phyloP scores from a whole-genome alignment of 2,113 vertebrate genomes.

The Podiceps cristatus region DNA sequence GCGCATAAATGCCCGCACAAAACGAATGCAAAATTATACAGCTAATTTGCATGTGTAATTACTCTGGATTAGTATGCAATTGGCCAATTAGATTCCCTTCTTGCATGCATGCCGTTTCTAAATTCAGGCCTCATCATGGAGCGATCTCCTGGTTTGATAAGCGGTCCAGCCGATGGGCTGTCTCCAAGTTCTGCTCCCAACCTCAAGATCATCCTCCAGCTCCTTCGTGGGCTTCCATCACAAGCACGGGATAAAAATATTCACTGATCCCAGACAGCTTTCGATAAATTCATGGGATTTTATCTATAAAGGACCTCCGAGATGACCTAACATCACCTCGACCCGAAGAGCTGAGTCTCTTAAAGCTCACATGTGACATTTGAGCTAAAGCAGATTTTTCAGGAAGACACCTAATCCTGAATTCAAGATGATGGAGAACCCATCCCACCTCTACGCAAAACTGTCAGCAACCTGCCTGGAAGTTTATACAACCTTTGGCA shows the following conservation, averaged over 20 bases:
- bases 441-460: rapidly evolving
- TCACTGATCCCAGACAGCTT: neutral
- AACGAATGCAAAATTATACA: neutral
- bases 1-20: neutral
- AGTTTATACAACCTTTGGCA: neutral
- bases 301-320: neutral
- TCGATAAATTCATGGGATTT: neutral
- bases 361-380: rapidly evolving
- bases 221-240: neutral
- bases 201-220: neutral
- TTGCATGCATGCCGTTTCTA: neutral
- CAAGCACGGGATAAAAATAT: neutral
- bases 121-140: neutral
- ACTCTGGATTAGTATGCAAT: constrained; percentile 24
- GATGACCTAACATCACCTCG: neutral
- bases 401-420: neutral
- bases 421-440: neutral
- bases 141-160: neutral
- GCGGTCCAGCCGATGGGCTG: neutral
- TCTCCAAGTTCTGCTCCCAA: neutral
- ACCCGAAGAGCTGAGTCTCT: rapidly evolving
- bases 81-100: constrained; percentile 31
- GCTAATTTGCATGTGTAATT: neutral
- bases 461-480: neutral
- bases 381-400: neutral